These are phyloP conservation scores for Cynopterus brachyotis DNA, from an alignment of 2,113 vertebrate genomes.

Conservation along the genomic window DNA sequence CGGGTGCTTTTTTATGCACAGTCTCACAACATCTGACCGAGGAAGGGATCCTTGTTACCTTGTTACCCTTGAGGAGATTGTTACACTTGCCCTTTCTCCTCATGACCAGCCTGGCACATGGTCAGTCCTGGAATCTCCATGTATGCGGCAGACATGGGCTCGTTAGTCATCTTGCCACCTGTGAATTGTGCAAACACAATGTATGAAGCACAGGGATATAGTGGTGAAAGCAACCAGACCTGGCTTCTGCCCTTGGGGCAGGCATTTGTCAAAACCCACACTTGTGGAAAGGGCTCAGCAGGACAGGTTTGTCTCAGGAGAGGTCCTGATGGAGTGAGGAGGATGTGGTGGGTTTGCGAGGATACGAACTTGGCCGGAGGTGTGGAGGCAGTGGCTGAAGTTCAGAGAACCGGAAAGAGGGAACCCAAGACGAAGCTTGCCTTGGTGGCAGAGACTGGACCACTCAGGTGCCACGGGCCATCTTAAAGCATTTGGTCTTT, in stretches of 20 bases:
- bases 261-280: neutral
- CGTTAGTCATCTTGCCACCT: neutral
- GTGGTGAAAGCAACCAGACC: neutral
- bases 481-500: neutral
- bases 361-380: neutral
- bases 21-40: neutral
- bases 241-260: neutral
- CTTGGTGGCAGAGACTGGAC: neutral
- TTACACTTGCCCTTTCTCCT: neutral
- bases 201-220: accelerated
- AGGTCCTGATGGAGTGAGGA: neutral
- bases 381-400: neutral
- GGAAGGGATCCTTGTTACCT: neutral
- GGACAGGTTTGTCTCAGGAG: neutral
- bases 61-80: neutral
- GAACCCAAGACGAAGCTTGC: neutral
- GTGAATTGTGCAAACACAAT: neutral
- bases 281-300: neutral
- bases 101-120: neutral
- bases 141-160: neutral
- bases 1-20: neutral
- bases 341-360: neutral
- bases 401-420: neutral
- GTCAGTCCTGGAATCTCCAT: neutral
- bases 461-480: accelerated